Base-by-base conservation (phyloP, 2,888 invertebrate species). In the Nemurella pictetii region DNA sequence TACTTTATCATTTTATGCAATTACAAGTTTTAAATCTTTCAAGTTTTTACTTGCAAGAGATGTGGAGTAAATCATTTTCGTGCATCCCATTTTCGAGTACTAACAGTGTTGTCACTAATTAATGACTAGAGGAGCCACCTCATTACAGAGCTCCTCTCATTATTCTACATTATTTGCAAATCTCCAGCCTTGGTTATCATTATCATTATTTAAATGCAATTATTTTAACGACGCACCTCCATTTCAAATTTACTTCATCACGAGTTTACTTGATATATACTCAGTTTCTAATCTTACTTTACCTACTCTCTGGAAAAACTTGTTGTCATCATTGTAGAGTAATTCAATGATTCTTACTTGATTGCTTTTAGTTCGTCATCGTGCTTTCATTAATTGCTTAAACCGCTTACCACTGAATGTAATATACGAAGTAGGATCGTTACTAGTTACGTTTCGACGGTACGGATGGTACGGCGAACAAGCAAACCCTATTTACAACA, bases 41-140 rank as follows among this genome's bases (percentile, higher is more conserved):
- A 7, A 20, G 20, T 55, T 1, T 55, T 20, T 55, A 3, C 32
- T 32, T 32, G 32, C 32, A 32, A 32, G 55, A 55, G 55, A 55
- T 20, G 55, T 20, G 20, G 55, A 55, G 55, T 7, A 20, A 9
- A 32, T n/a, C n/a, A n/a, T n/a, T n/a, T n/a, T n/a, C n/a, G 32
- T 32, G 32, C 55, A 55, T 20, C 1, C 55, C 55, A 55, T 20
- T 55, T 12, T 55, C 55, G 55, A 12, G 55, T 32, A 32, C 32
- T 9, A 5, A 55, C 20, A 20, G 20, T 55, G 55, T 55, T 74
- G 74, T 83, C 83, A 83, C 83, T 83, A 83, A 83, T 83, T 83
- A 83, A 83, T 83, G 75, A 72, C 55, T 73, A 30, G 35, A 9
- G 28, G 83, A 80, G 35, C 83, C 83, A 83, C 75, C 83, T 83